Evolutionary conservation across 1,140 invertebrate genomes (phyloP).

Genomic region (Cyclargus thomasi): DNA sequence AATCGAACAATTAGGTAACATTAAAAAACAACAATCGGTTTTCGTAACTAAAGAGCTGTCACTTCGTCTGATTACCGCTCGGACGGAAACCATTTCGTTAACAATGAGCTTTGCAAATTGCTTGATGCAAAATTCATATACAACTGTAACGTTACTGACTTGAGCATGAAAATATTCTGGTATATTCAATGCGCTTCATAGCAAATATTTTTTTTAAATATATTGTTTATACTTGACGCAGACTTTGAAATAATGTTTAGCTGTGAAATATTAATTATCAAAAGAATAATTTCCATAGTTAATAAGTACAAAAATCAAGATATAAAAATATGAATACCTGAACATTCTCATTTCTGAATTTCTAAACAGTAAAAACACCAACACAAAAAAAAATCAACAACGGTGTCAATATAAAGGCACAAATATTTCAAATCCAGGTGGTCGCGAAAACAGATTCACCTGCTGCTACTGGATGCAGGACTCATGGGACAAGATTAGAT

Average conservation of each 20-base stretch:
- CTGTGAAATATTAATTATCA: too few species aligned
- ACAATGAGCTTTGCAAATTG: constrained; percentile 14
- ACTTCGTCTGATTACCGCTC: constrained; percentile 6
- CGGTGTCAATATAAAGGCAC: not conserved
- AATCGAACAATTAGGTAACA: constrained; percentile 13
- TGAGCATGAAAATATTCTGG: not conserved
- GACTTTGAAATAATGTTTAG: too few species aligned
- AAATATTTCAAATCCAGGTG: not conserved
- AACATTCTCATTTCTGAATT: too few species aligned
- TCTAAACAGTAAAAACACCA: not conserved
- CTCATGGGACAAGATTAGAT: not conserved
- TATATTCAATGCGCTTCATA: not conserved
- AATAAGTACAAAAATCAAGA: too few species aligned
- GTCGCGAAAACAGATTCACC: not conserved
- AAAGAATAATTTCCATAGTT: too few species aligned
- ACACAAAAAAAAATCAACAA: not conserved
- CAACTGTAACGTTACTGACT: not conserved
- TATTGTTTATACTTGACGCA: too few species aligned
- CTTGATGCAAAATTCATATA: constrained; percentile 3
- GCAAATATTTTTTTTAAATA: not conserved
- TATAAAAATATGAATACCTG: too few species aligned
- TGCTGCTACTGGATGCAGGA: constrained; percentile 4
- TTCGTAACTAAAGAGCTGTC: constrained; percentile 16
- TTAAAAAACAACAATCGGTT: constrained; percentile 8
- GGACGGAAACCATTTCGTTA: constrained; percentile 1